phyloP scores from a whole-genome alignment of 1,140 invertebrate genomes.

The Eumaeus atala region DNA sequence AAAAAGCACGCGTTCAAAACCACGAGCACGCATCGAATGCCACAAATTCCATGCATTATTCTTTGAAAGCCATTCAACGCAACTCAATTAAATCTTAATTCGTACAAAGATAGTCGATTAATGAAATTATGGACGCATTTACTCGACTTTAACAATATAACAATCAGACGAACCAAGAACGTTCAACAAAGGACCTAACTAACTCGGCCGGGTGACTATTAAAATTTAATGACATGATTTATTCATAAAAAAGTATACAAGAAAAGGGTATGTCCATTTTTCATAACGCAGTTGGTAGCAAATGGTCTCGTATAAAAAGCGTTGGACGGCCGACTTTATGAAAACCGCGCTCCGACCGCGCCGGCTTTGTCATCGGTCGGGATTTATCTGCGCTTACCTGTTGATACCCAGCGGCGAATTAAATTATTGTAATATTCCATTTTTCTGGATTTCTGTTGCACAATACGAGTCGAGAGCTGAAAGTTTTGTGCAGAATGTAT shows the following conservation, averaged over 20 bases:
- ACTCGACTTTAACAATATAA: constrained; percentile 60
- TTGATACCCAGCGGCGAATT: constrained; percentile 68
- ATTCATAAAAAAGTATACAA: constrained; percentile 62
- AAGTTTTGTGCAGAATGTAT: constrained; percentile 29
- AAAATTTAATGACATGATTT: constrained; percentile 75
- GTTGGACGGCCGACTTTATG: constrained; percentile 68
- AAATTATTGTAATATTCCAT: constrained; percentile 71
- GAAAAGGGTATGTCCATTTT: constrained; percentile 73
- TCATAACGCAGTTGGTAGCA: constrained; percentile 74
- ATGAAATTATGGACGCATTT: constrained; percentile 73
- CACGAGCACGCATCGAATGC: too few relatives aligned
- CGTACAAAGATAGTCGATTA: constrained; percentile 69
- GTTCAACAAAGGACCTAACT: constrained; percentile 69
- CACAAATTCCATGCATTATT: constrained; percentile 58
- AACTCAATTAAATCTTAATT: constrained; percentile 73
- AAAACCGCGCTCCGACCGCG: too few relatives aligned
- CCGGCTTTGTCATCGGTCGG: constrained; percentile 65
- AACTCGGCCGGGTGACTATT: constrained; percentile 68
- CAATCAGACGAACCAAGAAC: constrained; percentile 57
- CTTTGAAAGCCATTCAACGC: constrained; percentile 41
- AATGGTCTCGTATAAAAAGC: constrained; percentile 72
- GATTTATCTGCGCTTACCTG: constrained; percentile 71
- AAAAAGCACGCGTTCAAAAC: constrained; percentile 34
- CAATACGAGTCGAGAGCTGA: constrained; percentile 37
- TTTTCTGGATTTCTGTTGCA: constrained; percentile 67